phyloP scores from a whole-genome alignment of 2,888 invertebrate genomes.

The Hirtodrosophila trivittata region DNA sequence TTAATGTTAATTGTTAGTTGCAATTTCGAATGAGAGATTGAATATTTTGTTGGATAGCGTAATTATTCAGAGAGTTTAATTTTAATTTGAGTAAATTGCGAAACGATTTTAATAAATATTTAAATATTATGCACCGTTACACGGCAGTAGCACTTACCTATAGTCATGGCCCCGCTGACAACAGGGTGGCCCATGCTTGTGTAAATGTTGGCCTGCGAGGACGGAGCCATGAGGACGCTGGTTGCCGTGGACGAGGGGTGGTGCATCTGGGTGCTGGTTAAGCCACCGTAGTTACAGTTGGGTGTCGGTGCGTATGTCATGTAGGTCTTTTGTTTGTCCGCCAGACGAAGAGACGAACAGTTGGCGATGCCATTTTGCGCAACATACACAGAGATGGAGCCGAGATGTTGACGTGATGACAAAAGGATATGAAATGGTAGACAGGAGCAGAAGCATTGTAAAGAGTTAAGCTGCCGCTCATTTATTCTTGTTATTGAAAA shows the following conservation, averaged over 20 bases:
- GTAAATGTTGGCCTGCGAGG: slow-evolving; percentile 77
- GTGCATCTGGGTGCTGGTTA: slow-evolving; percentile 70
- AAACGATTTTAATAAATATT: background rate
- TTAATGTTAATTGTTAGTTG: slow-evolving; percentile 5
- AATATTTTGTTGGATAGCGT: background rate
- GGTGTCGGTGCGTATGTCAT: slow-evolving; percentile 83
- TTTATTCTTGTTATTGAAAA: slow-evolving; percentile 53
- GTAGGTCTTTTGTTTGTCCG: slow-evolving; percentile 75
- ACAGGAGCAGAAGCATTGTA: slow-evolving; percentile 32
- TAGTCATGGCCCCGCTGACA: slow-evolving; percentile 78
- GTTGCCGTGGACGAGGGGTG: slow-evolving; percentile 71
- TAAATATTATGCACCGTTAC: background rate
- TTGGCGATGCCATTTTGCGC: slow-evolving; percentile 45
- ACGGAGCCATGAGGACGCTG: slow-evolving; percentile 82
- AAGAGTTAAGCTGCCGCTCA: slow-evolving; percentile 54
- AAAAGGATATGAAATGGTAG: slow-evolving; percentile 64
- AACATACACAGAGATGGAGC: slow-evolving; percentile 47
- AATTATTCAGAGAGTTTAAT: background rate
- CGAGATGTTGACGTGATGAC: slow-evolving; percentile 47
- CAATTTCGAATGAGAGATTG: background rate
- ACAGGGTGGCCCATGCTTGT: slow-evolving; percentile 77
- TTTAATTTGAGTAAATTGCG: background rate
- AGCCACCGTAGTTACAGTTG: slow-evolving; percentile 79
- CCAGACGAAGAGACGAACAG: slow-evolving; percentile 43
- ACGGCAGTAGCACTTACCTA: slow-evolving; percentile 70